Conservation (phyloP, 2,888 invertebrate species). For the Dinocampus coccinellae region DNA sequence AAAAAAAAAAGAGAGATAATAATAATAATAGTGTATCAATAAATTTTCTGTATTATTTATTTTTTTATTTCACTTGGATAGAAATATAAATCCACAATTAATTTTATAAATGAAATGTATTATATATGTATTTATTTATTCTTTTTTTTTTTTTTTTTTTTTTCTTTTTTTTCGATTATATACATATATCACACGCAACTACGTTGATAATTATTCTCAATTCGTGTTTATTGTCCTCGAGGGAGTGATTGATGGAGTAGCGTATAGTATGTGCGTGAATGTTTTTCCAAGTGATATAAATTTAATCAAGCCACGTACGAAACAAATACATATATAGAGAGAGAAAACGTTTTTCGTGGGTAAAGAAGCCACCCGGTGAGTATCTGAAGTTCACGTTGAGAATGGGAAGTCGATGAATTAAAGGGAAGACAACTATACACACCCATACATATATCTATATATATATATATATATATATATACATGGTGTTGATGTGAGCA, state of each 20-base stretch:
- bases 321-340: slow-evolving; percentile 8
- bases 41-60: not conserved
- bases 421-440: not conserved
- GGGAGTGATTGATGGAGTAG: slow-evolving; percentile 3
- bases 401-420: not conserved
- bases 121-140: no score
- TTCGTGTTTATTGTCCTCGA: slow-evolving; percentile 3
- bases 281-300: slow-evolving; percentile 14
- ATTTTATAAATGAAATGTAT: not conserved
- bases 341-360: not conserved
- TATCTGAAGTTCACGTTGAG: slow-evolving; percentile 38
- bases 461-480: not conserved
- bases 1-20: not conserved
- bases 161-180: no score
- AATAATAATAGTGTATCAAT: not conserved
- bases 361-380: slow-evolving; percentile 20
- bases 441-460: not conserved
- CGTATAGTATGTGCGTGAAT: slow-evolving; percentile 3
- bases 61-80: not conserved
- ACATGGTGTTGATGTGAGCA: slow-evolving; percentile 15
- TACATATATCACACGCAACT: not conserved
- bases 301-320: slow-evolving; percentile 3
- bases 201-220: not conserved
- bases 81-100: not conserved
- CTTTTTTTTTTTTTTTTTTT: no score